These are phyloP conservation scores for Ispidina picta DNA, from an alignment of 2,797 vertebrate species.

Conservation along the genomic window DNA sequence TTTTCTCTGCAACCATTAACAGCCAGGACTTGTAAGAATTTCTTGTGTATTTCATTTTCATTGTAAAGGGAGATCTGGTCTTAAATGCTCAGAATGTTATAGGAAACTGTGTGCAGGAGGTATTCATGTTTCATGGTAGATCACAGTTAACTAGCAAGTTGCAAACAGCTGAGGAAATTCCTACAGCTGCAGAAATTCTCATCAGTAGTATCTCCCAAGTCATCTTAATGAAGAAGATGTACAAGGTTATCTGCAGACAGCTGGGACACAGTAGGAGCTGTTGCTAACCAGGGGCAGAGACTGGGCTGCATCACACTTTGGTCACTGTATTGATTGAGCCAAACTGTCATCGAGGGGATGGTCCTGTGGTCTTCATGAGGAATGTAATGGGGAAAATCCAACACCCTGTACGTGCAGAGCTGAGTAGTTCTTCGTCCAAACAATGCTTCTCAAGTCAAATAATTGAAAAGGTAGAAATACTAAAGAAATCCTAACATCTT, in stretches of 20 bases:
- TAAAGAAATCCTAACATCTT: background rate
- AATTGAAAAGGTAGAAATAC: background rate
- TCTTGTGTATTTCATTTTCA: background rate
- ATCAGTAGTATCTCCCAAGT: background rate
- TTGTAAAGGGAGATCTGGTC: background rate
- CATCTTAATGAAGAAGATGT: background rate
- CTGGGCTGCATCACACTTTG: background rate
- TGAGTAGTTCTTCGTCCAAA: background rate
- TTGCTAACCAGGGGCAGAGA: background rate
- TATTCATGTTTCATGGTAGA: background rate
- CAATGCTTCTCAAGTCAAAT: background rate
- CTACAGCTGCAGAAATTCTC: background rate
- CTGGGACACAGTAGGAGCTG: background rate
- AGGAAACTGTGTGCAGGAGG: background rate
- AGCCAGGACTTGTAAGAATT: background rate
- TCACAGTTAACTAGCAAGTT: background rate
- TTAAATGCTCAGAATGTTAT: background rate
- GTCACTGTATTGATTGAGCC: background rate
- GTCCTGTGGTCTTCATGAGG: fast-evolving
- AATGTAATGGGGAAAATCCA: background rate
- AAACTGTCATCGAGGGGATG: background rate
- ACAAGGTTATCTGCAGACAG: background rate
- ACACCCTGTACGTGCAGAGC: background rate
- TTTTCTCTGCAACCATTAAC: background rate
- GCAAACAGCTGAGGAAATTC: background rate